Evolutionary conservation across 2,113 vertebrate species (phyloP).

Genomic region (Serilophus lunatus): DNA sequence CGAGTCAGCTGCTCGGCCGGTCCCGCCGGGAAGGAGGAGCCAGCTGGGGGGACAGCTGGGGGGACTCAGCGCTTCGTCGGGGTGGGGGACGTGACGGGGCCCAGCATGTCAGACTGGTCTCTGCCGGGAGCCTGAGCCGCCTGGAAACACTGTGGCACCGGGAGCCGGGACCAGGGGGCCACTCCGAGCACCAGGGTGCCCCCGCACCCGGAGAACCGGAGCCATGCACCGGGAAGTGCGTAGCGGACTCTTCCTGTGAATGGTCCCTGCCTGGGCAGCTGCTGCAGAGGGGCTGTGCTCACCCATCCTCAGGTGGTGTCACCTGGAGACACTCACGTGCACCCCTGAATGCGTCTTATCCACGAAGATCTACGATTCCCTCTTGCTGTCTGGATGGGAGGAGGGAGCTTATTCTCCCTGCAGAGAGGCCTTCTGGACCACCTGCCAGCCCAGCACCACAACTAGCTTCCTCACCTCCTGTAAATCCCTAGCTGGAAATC

Average conservation of each 20-base stretch:
- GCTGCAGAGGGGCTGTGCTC: background rate
- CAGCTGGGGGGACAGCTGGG: background rate
- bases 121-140: background rate
- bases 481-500: background rate
- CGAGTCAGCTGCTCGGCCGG: background rate
- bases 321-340: background rate
- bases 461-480: background rate
- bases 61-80: conserved; percentile 29
- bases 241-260: background rate
- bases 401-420: background rate
- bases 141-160: background rate
- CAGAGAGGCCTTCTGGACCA: background rate
- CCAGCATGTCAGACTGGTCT: background rate
- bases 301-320: accelerated
- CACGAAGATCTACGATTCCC: accelerated
- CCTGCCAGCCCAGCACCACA: background rate
- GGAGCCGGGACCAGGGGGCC: background rate
- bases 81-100: background rate
- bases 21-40: background rate
- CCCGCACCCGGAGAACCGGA: accelerated
- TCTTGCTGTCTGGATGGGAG: background rate
- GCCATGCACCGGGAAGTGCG: accelerated
- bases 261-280: background rate
- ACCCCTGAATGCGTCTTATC: too few species aligned
- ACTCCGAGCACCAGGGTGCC: background rate